Percentiles rank a stretch among this genome's conserved stretches.
Conservation (phyloP, 2,113 vertebrate genomes). For the Thinocorus orbignyianus region DNA sequence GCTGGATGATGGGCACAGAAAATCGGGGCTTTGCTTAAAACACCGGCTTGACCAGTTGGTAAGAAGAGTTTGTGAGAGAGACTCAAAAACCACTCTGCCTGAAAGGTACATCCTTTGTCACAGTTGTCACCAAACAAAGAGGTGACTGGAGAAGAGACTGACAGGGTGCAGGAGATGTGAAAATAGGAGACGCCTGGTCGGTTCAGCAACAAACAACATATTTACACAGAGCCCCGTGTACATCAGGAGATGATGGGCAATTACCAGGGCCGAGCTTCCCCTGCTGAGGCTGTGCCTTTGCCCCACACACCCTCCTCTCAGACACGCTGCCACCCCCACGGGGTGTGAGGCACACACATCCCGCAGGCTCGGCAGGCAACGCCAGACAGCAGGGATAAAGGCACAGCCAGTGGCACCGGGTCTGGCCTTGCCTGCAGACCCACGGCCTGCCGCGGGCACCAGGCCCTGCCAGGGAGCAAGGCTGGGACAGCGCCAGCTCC, state of each 20-base stretch:
- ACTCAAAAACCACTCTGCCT: not conserved
- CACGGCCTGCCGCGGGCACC: not conserved
- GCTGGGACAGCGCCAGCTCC: not conserved
- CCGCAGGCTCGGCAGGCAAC: not conserved
- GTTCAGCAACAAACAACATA: not conserved
- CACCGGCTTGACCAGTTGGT: accelerated
- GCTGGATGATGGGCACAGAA: accelerated
- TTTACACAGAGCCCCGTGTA: not conserved
- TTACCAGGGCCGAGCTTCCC: accelerated
- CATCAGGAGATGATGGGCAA: accelerated
- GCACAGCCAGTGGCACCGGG: accelerated
- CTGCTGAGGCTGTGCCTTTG: accelerated
- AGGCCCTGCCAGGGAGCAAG: not conserved
- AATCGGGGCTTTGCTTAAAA: not conserved
- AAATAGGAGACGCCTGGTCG: not conserved
- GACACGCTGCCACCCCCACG: not conserved
- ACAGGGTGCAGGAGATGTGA: not conserved
- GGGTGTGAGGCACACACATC: not conserved
- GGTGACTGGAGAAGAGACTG: not conserved
- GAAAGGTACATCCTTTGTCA: not conserved
- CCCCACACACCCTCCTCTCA: not conserved
- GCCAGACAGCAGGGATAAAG: not conserved
- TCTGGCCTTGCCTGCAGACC: not conserved
- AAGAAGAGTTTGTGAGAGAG: not conserved
- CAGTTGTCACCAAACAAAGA: not conserved